These are phyloP conservation scores for Neolamprologus variostigma DNA, from an alignment of 2,113 vertebrate genomes.

Conservation along the genomic window DNA sequence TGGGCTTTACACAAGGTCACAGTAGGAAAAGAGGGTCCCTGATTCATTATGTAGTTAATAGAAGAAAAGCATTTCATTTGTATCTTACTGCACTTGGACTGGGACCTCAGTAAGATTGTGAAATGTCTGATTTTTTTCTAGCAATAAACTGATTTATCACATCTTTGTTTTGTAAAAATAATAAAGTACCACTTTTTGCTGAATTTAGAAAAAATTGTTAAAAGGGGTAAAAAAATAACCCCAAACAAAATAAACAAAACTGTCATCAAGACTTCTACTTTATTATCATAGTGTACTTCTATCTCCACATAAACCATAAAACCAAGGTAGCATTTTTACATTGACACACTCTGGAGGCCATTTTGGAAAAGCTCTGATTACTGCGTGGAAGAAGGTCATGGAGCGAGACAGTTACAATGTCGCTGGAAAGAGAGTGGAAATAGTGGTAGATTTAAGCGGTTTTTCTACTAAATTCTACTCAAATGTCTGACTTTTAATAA, in stretches of 20 bases:
- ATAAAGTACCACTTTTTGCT: not conserved
- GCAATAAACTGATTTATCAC: not conserved
- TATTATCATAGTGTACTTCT: not conserved
- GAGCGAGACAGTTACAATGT: not conserved
- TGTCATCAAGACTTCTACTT: not conserved
- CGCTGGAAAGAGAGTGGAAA: not conserved
- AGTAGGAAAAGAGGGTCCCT: not conserved
- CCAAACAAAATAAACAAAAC: not conserved
- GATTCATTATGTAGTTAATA: slow-evolving; percentile 21
- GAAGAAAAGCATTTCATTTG: not conserved
- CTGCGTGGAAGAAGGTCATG: not conserved
- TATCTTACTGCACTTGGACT: not conserved
- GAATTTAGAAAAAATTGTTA: fast-evolving
- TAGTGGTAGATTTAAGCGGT: not conserved
- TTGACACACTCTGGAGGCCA: not conserved
- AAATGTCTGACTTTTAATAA: not conserved
- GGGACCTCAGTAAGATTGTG: not conserved
- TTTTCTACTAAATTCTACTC: not conserved
- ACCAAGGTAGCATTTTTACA: not conserved
- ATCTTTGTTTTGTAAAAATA: not conserved
- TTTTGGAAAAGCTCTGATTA: not conserved
- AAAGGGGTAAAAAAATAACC: not conserved
- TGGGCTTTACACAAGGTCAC: slow-evolving; percentile 51
- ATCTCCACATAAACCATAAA: not conserved
- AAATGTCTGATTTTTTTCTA: not conserved